phyloP scores from a whole-genome alignment of 2,113 vertebrate species.

The Pseudopipra pipra region DNA sequence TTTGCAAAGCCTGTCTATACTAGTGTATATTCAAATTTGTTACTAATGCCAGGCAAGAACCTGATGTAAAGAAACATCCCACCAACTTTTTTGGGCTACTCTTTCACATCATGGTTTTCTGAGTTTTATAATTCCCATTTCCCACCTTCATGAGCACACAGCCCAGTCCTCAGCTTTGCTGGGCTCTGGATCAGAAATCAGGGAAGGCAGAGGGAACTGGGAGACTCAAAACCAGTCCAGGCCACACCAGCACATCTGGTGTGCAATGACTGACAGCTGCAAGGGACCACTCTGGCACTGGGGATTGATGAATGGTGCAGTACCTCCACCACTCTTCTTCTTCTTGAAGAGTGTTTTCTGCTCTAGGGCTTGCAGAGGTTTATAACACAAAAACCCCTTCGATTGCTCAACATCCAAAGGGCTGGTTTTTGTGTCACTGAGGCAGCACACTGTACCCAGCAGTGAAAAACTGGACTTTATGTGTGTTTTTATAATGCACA shows the following conservation, averaged over 20 bases:
- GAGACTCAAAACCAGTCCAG: not conserved
- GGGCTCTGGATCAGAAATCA: fast-evolving
- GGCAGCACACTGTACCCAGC: not conserved
- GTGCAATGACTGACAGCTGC: not conserved
- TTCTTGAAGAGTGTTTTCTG: not conserved
- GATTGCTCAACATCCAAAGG: not conserved
- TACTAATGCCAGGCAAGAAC: not conserved
- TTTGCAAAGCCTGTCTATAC: not conserved
- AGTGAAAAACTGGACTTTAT: fast-evolving
- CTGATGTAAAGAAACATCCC: not conserved
- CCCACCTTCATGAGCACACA: not conserved
- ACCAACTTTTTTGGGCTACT: not conserved
- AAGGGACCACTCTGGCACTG: not conserved
- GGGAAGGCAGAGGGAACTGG: not conserved
- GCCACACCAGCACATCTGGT: not conserved
- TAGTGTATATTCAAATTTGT: not conserved
- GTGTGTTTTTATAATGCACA: not conserved
- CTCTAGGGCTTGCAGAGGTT: not conserved
- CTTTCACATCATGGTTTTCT: not conserved
- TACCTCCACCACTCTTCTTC: not conserved
- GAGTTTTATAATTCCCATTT: not conserved
- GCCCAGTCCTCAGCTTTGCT: not conserved
- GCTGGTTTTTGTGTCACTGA: not conserved
- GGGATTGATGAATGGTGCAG: not conserved
- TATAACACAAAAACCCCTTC: not conserved